These are phyloP conservation scores for Pseudopodoces humilis DNA, from an alignment of 2,113 vertebrate genomes.

Conservation along the genomic window DNA sequence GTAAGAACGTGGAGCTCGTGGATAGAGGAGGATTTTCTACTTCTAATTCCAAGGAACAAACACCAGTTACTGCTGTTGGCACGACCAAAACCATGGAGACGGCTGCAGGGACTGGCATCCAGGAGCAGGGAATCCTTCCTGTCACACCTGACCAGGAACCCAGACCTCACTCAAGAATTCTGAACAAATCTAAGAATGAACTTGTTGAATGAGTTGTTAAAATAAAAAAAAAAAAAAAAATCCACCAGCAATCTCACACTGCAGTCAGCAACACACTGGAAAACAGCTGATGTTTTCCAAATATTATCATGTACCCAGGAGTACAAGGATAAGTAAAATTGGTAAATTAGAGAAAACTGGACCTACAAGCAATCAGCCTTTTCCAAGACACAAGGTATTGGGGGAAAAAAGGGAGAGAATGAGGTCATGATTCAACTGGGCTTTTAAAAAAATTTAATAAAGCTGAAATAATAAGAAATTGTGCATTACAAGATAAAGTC, in stretches of 20 bases:
- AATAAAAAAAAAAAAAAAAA: too few relatives aligned
- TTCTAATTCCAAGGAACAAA: not conserved
- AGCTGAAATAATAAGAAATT: slow-evolving; percentile 4
- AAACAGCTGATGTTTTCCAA: not conserved
- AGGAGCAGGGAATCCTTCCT: not conserved
- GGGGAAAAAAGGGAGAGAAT: not conserved
- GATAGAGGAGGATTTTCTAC: not conserved
- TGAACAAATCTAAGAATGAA: not conserved
- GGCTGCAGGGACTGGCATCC: not conserved
- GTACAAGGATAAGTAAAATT: not conserved
- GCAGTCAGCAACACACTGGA: not conserved
- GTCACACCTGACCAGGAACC: not conserved
- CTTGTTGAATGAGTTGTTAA: not conserved
- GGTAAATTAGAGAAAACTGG: not conserved
- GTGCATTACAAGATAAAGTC: not conserved
- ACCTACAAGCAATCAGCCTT: not conserved
- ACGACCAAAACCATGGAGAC: not conserved
- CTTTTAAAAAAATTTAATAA: not conserved
- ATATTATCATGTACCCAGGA: not conserved
- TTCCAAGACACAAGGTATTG: not conserved
- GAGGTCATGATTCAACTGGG: not conserved
- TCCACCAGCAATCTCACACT: not conserved
- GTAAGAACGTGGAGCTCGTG: accelerated
- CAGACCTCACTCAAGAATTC: not conserved
- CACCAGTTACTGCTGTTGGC: not conserved